phyloP scores from a whole-genome alignment of 2,797 vertebrate species.

The Peromyscus nudipes region DNA sequence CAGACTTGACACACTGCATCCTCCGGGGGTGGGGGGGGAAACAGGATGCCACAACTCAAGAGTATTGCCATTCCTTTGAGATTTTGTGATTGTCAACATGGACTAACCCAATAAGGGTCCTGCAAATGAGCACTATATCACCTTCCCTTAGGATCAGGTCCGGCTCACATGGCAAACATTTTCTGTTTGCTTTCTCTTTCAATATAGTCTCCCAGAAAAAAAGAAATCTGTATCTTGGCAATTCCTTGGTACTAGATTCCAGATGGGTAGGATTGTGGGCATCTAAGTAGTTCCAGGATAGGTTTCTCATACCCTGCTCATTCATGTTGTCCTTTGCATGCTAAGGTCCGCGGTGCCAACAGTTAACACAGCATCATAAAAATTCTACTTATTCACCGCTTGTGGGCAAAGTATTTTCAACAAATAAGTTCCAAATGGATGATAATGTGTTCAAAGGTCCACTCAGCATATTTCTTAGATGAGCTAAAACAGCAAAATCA shows the following conservation, averaged over 20 bases:
- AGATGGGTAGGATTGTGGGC: background rate
- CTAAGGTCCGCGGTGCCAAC: background rate
- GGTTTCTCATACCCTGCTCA: too few relatives aligned
- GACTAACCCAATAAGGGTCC: constrained; percentile 36
- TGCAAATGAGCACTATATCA: background rate
- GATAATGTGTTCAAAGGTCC: background rate
- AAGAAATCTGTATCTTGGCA: background rate
- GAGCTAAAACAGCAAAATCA: background rate
- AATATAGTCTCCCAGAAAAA: background rate
- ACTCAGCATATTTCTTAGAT: background rate
- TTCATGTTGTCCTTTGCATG: too few relatives aligned
- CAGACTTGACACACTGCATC: background rate
- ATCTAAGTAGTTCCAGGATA: background rate
- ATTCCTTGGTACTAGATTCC: background rate
- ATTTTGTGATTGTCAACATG: constrained; percentile 47
- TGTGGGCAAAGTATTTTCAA: background rate
- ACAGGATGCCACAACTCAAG: accelerated
- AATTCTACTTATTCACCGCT: background rate
- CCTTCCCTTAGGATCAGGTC: background rate
- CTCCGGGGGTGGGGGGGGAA: accelerated
- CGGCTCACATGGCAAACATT: accelerated
- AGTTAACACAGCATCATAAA: background rate
- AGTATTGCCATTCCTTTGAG: constrained; percentile 64
- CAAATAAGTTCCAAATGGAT: background rate
- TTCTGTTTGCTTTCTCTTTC: background rate